Percentiles rank a stretch among this genome's conserved stretches.
Evolutionary conservation across 2,113 vertebrate species (phyloP).

Genomic region (Rostratula benghalensis): DNA sequence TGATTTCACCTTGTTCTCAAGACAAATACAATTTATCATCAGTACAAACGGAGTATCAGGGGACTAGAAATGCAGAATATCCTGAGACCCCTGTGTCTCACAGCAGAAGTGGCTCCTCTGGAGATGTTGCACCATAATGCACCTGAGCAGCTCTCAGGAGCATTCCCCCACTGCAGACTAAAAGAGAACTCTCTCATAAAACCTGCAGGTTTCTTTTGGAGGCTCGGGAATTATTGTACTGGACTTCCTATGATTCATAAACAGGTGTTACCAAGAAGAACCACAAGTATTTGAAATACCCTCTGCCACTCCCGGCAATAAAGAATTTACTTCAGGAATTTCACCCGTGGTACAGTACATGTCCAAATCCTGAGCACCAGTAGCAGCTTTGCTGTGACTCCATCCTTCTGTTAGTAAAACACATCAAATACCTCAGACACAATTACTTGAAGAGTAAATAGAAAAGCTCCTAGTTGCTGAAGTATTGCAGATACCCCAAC

Average conservation of each 20-base stretch:
- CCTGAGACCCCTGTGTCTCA: not conserved
- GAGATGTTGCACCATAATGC: not conserved
- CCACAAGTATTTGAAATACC: not conserved
- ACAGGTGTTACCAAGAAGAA: not conserved
- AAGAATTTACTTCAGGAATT: not conserved
- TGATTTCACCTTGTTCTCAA: not conserved
- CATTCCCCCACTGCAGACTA: not conserved
- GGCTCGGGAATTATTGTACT: not conserved
- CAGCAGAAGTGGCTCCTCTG: not conserved
- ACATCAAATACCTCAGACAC: accelerated
- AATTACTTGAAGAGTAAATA: not conserved
- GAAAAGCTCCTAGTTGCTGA: not conserved
- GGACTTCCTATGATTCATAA: not conserved
- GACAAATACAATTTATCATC: not conserved
- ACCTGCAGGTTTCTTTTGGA: not conserved
- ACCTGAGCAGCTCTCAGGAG: not conserved
- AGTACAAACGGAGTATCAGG: not conserved
- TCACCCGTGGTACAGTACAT: not conserved
- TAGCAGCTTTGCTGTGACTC: not conserved
- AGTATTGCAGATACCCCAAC: not conserved
- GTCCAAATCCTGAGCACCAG: not conserved
- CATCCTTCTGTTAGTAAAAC: not conserved
- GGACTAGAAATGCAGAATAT: not conserved
- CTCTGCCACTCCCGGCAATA: not conserved
- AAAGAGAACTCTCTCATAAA: not conserved